phyloP scores from a whole-genome alignment of 1,140 invertebrate genomes.

The Periplaneta americana region DNA sequence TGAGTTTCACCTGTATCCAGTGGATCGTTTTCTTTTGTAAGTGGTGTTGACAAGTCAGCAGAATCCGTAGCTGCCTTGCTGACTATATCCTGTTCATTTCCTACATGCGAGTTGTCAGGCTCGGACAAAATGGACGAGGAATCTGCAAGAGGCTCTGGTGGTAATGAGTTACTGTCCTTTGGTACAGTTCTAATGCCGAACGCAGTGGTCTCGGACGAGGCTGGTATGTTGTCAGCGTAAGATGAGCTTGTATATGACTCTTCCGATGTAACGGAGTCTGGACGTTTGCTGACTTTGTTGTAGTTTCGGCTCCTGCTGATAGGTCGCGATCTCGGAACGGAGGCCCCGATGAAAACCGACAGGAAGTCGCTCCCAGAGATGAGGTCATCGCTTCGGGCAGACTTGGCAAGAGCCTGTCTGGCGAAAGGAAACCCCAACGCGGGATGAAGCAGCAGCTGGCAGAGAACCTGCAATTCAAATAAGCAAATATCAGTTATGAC shows the following conservation, averaged over 20 bases:
- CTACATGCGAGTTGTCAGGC: neutral
- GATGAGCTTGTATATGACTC: neutral
- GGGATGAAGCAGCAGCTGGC: neutral
- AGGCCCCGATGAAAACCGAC: slow-evolving; percentile 12
- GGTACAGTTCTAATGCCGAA: neutral
- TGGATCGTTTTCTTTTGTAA: neutral
- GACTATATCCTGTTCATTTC: neutral
- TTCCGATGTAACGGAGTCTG: neutral
- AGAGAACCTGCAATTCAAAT: neutral
- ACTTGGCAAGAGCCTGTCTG: neutral
- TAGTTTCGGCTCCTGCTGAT: neutral
- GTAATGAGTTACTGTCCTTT: neutral
- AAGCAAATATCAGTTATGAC: too few species aligned
- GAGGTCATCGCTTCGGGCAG: slow-evolving; percentile 9
- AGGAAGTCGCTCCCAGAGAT: slow-evolving; percentile 18
- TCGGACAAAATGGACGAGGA: neutral
- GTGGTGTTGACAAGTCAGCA: neutral
- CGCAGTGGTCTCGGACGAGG: neutral
- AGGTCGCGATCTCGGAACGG: neutral
- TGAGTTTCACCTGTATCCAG: neutral
- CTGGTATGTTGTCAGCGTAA: too few species aligned
- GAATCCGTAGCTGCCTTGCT: neutral
- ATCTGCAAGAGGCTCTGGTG: neutral
- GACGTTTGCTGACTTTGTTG: neutral
- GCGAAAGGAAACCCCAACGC: neutral